Evolutionary conservation across 2,888 invertebrate species (phyloP).

Genomic region (Acanthosepion pharaonis): DNA sequence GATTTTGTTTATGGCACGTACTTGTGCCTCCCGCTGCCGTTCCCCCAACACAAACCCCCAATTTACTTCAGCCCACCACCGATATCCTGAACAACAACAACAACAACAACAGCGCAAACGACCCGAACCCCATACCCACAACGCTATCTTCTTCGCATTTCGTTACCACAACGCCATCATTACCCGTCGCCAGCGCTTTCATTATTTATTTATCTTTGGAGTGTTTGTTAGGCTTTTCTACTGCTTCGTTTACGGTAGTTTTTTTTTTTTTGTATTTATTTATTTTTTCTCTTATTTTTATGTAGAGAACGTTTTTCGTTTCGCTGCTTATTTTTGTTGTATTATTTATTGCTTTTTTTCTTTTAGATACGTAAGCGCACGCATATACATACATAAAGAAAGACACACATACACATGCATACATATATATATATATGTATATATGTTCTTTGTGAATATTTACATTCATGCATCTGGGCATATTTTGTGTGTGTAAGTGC

Average conservation of each 20-base stretch:
- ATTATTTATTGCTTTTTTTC: background rate
- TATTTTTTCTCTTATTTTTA: background rate
- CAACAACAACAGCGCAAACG: background rate
- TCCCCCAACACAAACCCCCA: background rate
- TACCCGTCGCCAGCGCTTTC: background rate
- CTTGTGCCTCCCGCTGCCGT: background rate
- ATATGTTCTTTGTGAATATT: background rate
- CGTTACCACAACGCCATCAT: background rate
- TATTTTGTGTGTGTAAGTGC: too few species aligned
- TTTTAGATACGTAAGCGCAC: background rate
- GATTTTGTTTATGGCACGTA: slow-evolving; percentile 33
- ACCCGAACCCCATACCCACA: background rate
- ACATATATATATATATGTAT: background rate
- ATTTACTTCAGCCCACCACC: background rate
- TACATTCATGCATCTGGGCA: too few species aligned
- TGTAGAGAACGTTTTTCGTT: background rate
- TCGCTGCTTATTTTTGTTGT: background rate
- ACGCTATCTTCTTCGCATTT: background rate
- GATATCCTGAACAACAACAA: background rate
- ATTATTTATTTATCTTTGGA: background rate
- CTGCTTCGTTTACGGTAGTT: background rate
- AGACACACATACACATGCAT: background rate
- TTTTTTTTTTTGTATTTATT: background rate
- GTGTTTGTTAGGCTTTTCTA: slow-evolving; percentile 33
- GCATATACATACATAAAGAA: background rate